Evolutionary conservation across 2,113 vertebrate genomes (phyloP), one percentile per base, ranked within the genome.

Genomic region (Crotalus horridus): DNA sequence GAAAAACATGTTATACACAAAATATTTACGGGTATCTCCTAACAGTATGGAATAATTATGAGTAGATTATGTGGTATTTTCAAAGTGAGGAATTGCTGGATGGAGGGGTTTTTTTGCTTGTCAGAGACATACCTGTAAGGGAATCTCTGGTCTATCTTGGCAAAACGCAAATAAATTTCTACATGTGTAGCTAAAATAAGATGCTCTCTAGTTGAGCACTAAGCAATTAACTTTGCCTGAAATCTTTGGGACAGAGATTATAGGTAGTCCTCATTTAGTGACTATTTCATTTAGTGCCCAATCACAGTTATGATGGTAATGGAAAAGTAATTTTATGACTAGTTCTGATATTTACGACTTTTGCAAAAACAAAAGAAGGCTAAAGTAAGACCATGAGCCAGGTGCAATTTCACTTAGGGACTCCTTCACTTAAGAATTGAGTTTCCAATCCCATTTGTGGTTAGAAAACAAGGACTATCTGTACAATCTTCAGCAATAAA

Each of bases 1-100:
- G 95, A 96, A 90, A 95, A 95, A 26, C 48, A 89, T 43, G 96
- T 97, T 93, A 87, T 96, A 90, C 92, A 88, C 59, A 89, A 91
- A 90, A 95, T 89, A 92, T 91, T 94, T 93, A 5, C 21, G 0
- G 85, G 91, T 93, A 90, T 59, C 55, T 96, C 90, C 0, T 95
- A 96, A 91, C 61, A 94, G 51, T 3, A 39, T 11, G 2, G 5
- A 64, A 56, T 54, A 93, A 23, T 46, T 17, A 92, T 85, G 39
- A 61, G 39, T 59, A 15, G 56, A 64, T 33, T 26, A 43, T 56
- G 46, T 48, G 7, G 11, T 43, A 61, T 64, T 92, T 92, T 81
- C 54, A 29, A 59, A 88, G 17, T 64, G 17, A 54, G 58, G 21
- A 64, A n/a, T 56, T 92, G 59, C 86, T 56, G 29, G 43, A 87